Conservation (phyloP, 1,140 invertebrate species). For the Homarus americanus region DNA sequence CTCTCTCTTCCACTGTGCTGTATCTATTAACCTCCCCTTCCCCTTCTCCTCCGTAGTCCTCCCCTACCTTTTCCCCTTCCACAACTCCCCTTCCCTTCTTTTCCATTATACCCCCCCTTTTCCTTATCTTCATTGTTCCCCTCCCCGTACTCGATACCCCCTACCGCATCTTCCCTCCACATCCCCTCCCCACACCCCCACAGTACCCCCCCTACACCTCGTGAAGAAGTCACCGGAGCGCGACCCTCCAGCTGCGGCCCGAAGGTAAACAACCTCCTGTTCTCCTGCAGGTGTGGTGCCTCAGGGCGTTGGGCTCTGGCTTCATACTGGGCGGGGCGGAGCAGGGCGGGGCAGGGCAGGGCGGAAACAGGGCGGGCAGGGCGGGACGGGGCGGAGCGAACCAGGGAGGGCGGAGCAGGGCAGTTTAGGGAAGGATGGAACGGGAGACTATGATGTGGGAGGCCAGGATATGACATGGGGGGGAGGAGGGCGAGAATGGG, state of each 20-base stretch:
- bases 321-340: not conserved
- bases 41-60: not conserved
- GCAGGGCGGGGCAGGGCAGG: not conserved
- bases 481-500: too few species aligned
- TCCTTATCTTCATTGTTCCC: too few species aligned
- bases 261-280: constrained; percentile 41
- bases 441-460: not conserved
- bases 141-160: too few species aligned
- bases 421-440: too few species aligned
- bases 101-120: not conserved
- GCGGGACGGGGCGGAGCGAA: not conserved
- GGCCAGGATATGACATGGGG: not conserved
- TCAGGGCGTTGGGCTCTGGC: not conserved
- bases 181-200: not conserved
- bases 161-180: too few species aligned
- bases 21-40: not conserved
- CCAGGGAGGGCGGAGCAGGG: not conserved
- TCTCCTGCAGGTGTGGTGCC: constrained; percentile 37
- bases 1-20: too few species aligned
- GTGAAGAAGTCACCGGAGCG: constrained; percentile 25
- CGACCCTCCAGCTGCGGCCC: constrained; percentile 32
- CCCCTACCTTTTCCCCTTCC: not conserved
- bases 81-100: not conserved
- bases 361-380: not conserved
- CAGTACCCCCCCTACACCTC: not conserved